These are phyloP conservation scores for Isaurus tuberculatus DNA, from an alignment of 92 coral and sea anemone species.

Conservation along the genomic window DNA sequence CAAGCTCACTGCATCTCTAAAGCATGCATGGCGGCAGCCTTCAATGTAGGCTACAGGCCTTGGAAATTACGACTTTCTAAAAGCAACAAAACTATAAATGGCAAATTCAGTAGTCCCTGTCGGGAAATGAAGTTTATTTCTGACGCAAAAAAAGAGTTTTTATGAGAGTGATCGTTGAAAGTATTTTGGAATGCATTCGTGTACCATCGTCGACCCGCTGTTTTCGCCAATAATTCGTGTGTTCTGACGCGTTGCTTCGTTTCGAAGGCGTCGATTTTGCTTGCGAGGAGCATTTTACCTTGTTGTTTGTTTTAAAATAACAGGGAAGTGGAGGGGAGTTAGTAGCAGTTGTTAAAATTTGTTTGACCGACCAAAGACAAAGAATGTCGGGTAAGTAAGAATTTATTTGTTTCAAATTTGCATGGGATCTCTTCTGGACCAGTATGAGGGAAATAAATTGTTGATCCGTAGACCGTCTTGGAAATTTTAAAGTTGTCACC, in stretches of 20 bases:
- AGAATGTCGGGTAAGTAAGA: slow-evolving; percentile 51
- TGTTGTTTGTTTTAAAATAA: slow-evolving; percentile 45
- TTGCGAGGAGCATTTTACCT: slow-evolving; percentile 45
- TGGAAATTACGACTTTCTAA: slow-evolving; percentile 48
- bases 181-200: slow-evolving; percentile 50
- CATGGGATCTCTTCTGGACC: slow-evolving; percentile 42
- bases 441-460: slow-evolving; percentile 39
- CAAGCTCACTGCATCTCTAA: slow-evolving; percentile 49
- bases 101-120: slow-evolving; percentile 20
- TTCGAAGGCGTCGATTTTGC: slow-evolving; percentile 55
- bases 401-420: slow-evolving; percentile 47
- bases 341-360: slow-evolving; percentile 29
- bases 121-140: slow-evolving; percentile 32
- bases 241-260: slow-evolving; percentile 56
- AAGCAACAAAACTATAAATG: slow-evolving; percentile 16
- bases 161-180: slow-evolving; percentile 39
- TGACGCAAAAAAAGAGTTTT: slow-evolving; percentile 33
- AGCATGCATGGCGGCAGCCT: slow-evolving; percentile 58
- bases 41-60: slow-evolving; percentile 51
- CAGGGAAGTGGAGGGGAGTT: slow-evolving; percentile 43
- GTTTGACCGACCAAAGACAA: slow-evolving; percentile 27
- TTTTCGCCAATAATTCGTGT: slow-evolving; percentile 52
- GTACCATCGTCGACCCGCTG: slow-evolving; percentile 46
- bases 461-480: slow-evolving; percentile 44
- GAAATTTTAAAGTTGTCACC: slow-evolving; percentile 22